These are phyloP conservation scores for Acanthosepion pharaonis DNA, from an alignment of 2,888 invertebrate species.

Conservation along the genomic window DNA sequence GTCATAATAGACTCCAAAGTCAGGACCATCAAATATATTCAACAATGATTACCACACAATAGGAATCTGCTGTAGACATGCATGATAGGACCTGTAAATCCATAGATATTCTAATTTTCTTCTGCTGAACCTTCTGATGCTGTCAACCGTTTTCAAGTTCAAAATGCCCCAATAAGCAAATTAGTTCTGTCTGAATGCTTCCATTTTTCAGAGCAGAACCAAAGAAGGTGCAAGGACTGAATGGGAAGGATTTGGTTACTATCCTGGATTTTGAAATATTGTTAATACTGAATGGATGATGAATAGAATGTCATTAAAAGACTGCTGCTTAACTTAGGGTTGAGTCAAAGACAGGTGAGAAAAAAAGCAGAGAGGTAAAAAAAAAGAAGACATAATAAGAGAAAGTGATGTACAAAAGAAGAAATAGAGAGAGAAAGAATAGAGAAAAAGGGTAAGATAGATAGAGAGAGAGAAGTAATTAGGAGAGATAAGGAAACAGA, in stretches of 20 bases:
- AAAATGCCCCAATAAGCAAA: constrained; percentile 13
- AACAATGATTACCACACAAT: background rate
- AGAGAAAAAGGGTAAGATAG: background rate
- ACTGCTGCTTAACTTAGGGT: background rate
- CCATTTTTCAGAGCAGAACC: background rate
- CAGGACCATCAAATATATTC: constrained; percentile 22
- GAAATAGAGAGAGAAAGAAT: background rate
- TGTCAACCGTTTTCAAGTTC: background rate
- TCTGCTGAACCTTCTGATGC: background rate
- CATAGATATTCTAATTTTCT: background rate
- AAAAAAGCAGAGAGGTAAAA: background rate
- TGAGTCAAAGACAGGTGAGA: background rate
- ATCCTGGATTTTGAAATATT: constrained; percentile 21
- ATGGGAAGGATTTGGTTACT: background rate
- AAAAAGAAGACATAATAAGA: background rate
- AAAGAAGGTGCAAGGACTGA: background rate
- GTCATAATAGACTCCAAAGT: background rate
- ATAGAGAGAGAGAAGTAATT: too few species aligned
- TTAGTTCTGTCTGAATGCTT: background rate
- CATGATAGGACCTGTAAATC: background rate
- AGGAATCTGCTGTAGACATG: background rate
- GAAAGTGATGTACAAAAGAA: background rate
- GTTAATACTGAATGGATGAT: background rate
- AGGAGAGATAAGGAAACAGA: background rate
- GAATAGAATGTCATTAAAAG: constrained; percentile 21